Evolutionary conservation across 2,797 vertebrate species (phyloP).

Genomic region (Myioborus miniatus): DNA sequence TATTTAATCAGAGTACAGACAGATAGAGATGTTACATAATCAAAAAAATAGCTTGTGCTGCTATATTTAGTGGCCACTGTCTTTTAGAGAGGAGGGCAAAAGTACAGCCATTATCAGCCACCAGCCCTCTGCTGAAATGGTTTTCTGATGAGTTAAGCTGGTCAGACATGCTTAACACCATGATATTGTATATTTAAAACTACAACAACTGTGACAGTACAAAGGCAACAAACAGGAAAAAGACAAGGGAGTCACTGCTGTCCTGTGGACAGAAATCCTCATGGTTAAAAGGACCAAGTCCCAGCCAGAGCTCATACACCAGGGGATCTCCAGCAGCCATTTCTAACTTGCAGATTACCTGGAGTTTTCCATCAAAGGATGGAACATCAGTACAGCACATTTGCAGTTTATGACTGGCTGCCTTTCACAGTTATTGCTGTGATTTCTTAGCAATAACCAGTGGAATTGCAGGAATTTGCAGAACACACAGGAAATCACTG

Average conservation of each 20-base stretch:
- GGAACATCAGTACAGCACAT: not conserved
- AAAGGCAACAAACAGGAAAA: not conserved
- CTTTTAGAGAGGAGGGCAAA: constrained; percentile 8
- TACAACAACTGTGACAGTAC: not conserved
- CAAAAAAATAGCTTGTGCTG: not conserved
- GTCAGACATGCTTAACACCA: not conserved
- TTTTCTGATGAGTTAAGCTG: constrained; percentile 30
- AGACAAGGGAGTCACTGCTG: not conserved
- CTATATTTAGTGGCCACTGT: constrained; percentile 37
- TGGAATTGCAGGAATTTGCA: constrained; percentile 49
- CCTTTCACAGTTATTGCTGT: constrained; percentile 20
- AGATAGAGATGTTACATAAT: constrained; percentile 51
- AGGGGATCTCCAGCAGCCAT: not conserved
- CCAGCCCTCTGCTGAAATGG: not conserved
- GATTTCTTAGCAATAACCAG: constrained; percentile 17
- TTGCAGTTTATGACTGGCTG: not conserved
- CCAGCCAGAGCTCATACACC: not conserved
- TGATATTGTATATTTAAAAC: not conserved
- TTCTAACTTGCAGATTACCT: not conserved
- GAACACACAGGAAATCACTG: not conserved
- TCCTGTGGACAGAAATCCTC: not conserved
- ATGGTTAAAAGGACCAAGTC: not conserved
- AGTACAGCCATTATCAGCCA: constrained; percentile 17
- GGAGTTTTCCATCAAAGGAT: not conserved
- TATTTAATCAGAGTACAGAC: constrained; percentile 48